Conservation (phyloP, 2,113 vertebrate genomes). For the Sorex araneus region DNA sequence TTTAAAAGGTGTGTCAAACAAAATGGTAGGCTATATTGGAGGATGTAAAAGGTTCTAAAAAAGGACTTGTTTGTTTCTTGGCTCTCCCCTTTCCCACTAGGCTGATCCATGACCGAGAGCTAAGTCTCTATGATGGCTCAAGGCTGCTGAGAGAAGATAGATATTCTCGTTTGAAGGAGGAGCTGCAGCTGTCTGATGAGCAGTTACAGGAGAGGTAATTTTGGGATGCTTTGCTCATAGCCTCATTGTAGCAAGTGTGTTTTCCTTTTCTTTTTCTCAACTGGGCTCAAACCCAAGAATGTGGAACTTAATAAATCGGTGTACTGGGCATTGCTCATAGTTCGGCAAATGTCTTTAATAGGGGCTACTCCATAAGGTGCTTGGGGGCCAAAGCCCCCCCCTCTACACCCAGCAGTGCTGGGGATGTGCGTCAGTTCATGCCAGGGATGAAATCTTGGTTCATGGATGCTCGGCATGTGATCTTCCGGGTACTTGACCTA, state of each 20-base stretch:
- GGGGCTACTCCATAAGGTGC: too few relatives aligned
- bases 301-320: background rate
- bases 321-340: background rate
- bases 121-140: conserved; percentile 96
- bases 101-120: conserved; percentile 96
- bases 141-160: conserved; percentile 95
- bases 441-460: too few relatives aligned
- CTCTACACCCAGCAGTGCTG: too few relatives aligned
- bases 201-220: conserved; percentile 93
- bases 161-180: conserved; percentile 93
- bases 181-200: conserved; percentile 92
- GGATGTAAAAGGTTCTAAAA: too few relatives aligned
- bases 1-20: background rate
- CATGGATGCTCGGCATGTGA: too few relatives aligned
- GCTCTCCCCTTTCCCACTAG: conserved; percentile 83
- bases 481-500: background rate
- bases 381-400: too few relatives aligned
- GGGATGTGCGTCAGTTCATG: too few relatives aligned
- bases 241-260: background rate
- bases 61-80: conserved; percentile 1
- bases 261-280: background rate
- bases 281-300: background rate
- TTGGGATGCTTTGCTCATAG: accelerated
- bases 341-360: too few relatives aligned
- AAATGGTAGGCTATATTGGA: background rate